These are phyloP conservation scores for Rhodinocichla rosea DNA, from an alignment of 2,113 vertebrate genomes.

Conservation along the genomic window DNA sequence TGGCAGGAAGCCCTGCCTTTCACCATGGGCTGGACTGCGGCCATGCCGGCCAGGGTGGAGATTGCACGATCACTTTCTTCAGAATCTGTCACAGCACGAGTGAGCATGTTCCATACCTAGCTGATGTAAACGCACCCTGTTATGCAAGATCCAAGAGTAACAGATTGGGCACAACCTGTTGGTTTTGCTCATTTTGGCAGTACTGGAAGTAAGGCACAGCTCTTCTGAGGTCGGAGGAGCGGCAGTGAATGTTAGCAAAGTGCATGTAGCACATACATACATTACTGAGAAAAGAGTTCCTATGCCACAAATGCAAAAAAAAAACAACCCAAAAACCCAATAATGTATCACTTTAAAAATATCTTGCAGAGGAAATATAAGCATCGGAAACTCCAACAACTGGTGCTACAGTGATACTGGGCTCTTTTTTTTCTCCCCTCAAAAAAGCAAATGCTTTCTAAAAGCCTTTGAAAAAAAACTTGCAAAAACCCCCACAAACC, in stretches of 20 bases:
- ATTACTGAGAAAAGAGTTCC: neutral
- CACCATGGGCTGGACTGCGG: rapidly evolving
- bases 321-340: neutral
- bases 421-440: neutral
- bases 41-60: neutral
- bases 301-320: neutral
- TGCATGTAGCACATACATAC: neutral
- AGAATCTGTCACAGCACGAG: neutral
- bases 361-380: neutral
- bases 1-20: neutral
- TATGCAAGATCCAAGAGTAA: neutral
- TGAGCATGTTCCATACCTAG: neutral
- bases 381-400: neutral
- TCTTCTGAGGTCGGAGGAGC: neutral
- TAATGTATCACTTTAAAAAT: neutral
- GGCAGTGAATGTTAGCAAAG: neutral
- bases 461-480: neutral
- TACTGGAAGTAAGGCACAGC: neutral
- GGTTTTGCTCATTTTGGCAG: neutral
- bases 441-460: neutral
- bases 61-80: neutral
- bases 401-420: neutral
- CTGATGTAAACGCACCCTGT: neutral
- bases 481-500: neutral
- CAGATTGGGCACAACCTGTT: neutral